Base-by-base conservation (phyloP, 2,113 vertebrate genomes). In the Osmerus eperlanus region DNA sequence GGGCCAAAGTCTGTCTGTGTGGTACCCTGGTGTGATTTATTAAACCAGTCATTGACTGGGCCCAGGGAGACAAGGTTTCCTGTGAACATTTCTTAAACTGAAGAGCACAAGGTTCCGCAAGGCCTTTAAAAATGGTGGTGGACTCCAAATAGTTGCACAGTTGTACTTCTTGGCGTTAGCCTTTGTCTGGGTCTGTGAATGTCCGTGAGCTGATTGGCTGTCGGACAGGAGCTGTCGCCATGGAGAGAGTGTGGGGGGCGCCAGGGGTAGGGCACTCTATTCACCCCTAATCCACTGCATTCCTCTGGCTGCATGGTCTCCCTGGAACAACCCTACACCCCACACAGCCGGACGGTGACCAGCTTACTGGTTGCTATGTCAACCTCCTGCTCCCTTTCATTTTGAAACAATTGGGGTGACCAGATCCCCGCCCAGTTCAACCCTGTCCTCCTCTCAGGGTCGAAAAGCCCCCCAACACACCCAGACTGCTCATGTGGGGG, bases 341-440 rank as follows among this genome's bases (percentile, higher is more conserved):
- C 70, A 78, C 82, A 85, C 86, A 90, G 87, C 88, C 88, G 87
- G 84, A 78, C 68, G 65, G 52, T 70, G 78, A 89, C 80, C 86
- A 85, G 85, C 86, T 85, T 81, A 89, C 81, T 19, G n/a, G 87
- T 89, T 87, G 79, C 89, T 70, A 87, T 88, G 89, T 70, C 76
- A 89, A 87, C 71, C 36, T 77, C 18, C 81, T 80, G 83, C 81
- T 71, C 75, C 83, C 79, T 84, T 88, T 84, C 68, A 82, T 74
- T 67, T 73, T 53, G 25, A 69, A 81, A 82, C 82, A 84, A 85
- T 83, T 71, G 76, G 76, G 53, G 60, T 67, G 79, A 84, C 65
- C 75, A 71, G 75, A 72, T 76, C 79, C 28, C 82, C 77, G 52
- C 75, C 84, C 32, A 78, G 72, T 73, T 82, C 81, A 82, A 77